A percentile compares a stretch with the other conserved stretches of the same genome.
Evolutionary conservation across 1,140 invertebrate genomes (phyloP).

Genomic region (Brachystomella parvula): DNA sequence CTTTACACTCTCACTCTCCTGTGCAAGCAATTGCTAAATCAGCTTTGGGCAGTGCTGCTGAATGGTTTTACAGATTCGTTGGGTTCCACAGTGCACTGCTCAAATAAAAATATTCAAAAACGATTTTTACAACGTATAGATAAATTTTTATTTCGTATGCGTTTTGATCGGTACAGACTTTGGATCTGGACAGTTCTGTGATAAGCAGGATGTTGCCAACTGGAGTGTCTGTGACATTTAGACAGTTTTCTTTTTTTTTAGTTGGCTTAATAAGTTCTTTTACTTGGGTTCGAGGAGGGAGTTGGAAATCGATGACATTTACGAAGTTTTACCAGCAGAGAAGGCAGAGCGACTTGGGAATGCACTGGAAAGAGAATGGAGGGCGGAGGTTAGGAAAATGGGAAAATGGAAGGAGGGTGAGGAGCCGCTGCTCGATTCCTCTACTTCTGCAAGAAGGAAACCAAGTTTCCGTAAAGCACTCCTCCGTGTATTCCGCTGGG

Average conservation of each 20-base stretch:
- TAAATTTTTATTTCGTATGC: too few relatives aligned
- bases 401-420: not conserved
- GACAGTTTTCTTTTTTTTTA: conserved; percentile 26
- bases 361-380: conserved; percentile 19
- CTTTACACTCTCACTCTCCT: too few relatives aligned
- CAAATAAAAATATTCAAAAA: too few relatives aligned
- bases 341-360: conserved; percentile 22
- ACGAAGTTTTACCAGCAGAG: conserved; percentile 21
- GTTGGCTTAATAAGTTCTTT: conserved; percentile 27
- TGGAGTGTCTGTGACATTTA: too few relatives aligned
- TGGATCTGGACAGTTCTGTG: too few relatives aligned
- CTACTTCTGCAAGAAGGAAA: not conserved
- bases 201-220: too few relatives aligned
- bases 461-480: conserved; percentile 42
- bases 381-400: conserved; percentile 1
- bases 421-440: not conserved
- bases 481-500: conserved; percentile 41
- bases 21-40: too few relatives aligned
- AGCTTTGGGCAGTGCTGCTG: too few relatives aligned
- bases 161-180: too few relatives aligned
- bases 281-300: conserved; percentile 21
- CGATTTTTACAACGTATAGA: too few relatives aligned
- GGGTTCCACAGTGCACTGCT: too few relatives aligned
- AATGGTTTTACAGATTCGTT: too few relatives aligned
- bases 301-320: conserved; percentile 28